Conservation (phyloP, 1,140 invertebrate genomes). For the Aphaenogaster floridana region DNA sequence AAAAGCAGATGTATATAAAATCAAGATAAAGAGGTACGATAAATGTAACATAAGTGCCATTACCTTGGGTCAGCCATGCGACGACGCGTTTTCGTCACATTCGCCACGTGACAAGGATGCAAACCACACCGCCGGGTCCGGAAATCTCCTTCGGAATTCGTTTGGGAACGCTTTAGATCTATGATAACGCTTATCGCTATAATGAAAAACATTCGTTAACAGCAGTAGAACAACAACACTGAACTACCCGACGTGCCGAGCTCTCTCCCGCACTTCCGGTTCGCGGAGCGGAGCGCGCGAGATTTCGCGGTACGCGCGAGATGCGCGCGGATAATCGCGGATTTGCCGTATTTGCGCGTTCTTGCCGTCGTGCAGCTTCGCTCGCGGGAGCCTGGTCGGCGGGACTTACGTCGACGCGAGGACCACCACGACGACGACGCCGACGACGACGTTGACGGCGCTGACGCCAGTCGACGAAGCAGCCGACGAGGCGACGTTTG, state of each 20-base stretch:
- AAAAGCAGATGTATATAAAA: neutral
- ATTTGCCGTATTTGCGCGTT: neutral
- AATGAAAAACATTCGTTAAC: slow-evolving; percentile 25
- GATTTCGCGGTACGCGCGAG: slow-evolving; percentile 3
- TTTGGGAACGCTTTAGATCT: neutral
- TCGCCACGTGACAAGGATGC: slow-evolving; percentile 63
- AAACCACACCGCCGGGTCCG: neutral
- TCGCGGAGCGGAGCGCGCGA: slow-evolving; percentile 21
- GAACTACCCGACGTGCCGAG: slow-evolving; percentile 16
- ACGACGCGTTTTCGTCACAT: slow-evolving; percentile 68
- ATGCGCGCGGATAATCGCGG: neutral
- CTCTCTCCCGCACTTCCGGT: slow-evolving; percentile 34
- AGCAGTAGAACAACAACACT: slow-evolving; percentile 54
- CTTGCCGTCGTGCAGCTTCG: neutral
- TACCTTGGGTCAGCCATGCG: slow-evolving; percentile 72
- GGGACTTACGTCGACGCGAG: slow-evolving; percentile 22
- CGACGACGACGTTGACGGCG: slow-evolving; percentile 65
- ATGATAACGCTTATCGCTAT: slow-evolving; percentile 33
- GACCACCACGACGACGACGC: slow-evolving; percentile 52
- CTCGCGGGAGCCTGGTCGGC: neutral
- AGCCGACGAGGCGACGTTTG: slow-evolving; percentile 63
- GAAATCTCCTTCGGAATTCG: neutral
- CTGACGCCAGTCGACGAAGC: slow-evolving; percentile 68
- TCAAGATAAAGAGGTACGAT: neutral
- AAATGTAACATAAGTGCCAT: slow-evolving; percentile 21